Evolutionary conservation across 2,797 vertebrate genomes (phyloP).

Genomic region (Dermochelys coriacea): DNA sequence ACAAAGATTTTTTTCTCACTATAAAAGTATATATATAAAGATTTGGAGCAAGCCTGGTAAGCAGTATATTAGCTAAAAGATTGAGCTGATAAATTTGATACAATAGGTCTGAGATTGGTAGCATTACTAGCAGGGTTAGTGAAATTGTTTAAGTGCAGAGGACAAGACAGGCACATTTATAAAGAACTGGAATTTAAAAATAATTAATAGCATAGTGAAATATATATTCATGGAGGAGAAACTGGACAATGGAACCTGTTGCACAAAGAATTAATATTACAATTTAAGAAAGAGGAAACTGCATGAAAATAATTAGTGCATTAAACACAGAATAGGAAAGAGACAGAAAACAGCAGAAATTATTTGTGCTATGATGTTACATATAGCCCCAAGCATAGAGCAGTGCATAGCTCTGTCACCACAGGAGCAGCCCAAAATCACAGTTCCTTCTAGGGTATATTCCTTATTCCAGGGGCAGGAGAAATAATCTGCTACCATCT

Average conservation of each 20-base stretch:
- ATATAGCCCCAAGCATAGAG: neutral
- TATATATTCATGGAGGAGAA: neutral
- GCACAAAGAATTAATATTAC: neutral
- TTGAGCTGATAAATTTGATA: conserved; percentile 26
- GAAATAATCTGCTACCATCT: neutral
- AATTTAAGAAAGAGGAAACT: neutral
- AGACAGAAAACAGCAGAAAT: neutral
- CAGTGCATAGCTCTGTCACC: neutral
- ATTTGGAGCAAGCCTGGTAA: conserved; percentile 17
- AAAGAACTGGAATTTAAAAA: neutral
- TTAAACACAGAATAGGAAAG: neutral
- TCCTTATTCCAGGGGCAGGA: neutral
- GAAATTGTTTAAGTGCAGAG: neutral
- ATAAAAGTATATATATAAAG: conserved; percentile 32
- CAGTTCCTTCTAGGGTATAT: neutral
- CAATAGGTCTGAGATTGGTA: conserved; percentile 19
- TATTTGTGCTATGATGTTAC: neutral
- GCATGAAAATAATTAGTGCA: neutral
- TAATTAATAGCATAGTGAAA: neutral
- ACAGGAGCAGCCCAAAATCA: neutral
- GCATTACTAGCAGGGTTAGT: neutral
- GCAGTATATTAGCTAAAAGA: conserved; percentile 28
- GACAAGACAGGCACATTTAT: neutral
- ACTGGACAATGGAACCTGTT: neutral
- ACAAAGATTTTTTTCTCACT: conserved; percentile 21